These are phyloP conservation scores for Megaptera novaeangliae DNA, from an alignment of 2,113 vertebrate genomes.

Conservation along the genomic window DNA sequence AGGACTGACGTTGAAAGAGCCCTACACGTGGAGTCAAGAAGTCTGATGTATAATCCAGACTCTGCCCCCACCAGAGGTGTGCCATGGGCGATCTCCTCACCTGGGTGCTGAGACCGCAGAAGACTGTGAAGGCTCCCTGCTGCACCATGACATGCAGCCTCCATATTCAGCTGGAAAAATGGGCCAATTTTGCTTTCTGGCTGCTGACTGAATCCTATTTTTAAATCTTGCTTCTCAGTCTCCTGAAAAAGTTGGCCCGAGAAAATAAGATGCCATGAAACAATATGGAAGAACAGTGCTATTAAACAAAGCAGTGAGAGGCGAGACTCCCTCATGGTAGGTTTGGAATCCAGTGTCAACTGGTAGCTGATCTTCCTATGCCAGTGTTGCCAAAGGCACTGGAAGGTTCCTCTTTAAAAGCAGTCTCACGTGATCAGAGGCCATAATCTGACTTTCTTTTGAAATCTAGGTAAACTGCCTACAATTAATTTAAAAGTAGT, in stretches of 20 bases:
- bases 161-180: background rate
- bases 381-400: background rate
- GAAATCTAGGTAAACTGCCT: background rate
- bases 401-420: background rate
- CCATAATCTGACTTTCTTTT: background rate
- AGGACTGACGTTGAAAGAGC: background rate
- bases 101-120: background rate
- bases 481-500: background rate
- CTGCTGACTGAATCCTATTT: conserved; percentile 2
- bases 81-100: background rate
- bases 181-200: background rate
- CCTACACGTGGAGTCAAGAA: background rate
- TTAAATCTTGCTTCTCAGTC: conserved; percentile 18
- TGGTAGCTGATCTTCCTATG: no score
- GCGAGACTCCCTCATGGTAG: background rate
- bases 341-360: background rate
- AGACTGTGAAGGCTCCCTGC: fast-evolving
- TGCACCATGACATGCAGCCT: background rate
- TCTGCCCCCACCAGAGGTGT: background rate
- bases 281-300: background rate
- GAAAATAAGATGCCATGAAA: background rate
- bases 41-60: background rate
- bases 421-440: background rate
- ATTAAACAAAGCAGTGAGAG: background rate
- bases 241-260: conserved; percentile 26